Conservation (phyloP, 2,888 invertebrate genomes). For the Andrena dorsata region DNA sequence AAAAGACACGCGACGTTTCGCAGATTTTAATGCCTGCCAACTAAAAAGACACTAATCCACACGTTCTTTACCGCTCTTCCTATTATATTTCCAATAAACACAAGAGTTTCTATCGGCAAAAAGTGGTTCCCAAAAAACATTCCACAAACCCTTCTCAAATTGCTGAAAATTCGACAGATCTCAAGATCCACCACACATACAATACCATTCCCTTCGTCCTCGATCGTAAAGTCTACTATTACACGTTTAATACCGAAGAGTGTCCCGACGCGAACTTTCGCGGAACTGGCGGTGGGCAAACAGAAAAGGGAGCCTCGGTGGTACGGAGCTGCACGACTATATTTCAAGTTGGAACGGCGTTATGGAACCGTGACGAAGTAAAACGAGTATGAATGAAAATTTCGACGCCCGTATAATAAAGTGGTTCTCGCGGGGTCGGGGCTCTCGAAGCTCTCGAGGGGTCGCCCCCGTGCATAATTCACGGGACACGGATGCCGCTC, state of each 20-base stretch:
- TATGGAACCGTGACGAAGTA: slow-evolving; percentile 59
- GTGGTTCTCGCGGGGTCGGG: slow-evolving; percentile 61
- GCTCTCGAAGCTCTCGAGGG: slow-evolving; percentile 67
- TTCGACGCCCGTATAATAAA: slow-evolving; percentile 66
- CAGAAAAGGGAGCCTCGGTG: background rate
- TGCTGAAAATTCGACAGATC: no score
- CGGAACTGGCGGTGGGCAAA: background rate
- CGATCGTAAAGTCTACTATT: background rate
- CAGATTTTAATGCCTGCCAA: no score
- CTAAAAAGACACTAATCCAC: no score
- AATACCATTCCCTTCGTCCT: no score
- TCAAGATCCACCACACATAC: no score
- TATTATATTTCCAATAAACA: no score
- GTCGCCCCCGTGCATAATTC: slow-evolving; percentile 74
- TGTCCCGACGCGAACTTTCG: background rate
- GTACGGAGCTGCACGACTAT: background rate
- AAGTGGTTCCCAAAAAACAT: no score
- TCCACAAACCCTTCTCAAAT: no score
- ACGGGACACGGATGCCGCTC: slow-evolving; percentile 67
- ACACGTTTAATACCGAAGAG: background rate
- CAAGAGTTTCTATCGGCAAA: no score
- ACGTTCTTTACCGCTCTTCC: no score
- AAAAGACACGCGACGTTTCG: no score
- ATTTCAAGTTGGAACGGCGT: background rate
- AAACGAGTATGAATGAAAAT: slow-evolving; percentile 70